Conservation (phyloP, 2,888 invertebrate species). For the Sinodicranocentrus sp. region DNA sequence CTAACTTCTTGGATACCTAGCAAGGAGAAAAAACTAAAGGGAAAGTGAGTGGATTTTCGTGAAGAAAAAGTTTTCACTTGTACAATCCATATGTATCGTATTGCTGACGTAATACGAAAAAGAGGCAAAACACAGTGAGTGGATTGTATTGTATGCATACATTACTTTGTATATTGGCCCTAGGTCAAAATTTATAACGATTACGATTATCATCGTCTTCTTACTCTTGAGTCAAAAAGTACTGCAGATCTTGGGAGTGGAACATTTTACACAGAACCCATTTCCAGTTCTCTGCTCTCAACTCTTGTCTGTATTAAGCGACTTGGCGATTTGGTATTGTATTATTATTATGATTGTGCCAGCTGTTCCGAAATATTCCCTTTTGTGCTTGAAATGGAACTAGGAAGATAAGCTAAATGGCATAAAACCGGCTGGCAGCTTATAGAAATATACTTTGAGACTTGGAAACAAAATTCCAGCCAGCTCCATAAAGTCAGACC, state of each 20-base stretch:
- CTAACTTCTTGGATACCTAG: too few relatives aligned
- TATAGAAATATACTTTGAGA: too few relatives aligned
- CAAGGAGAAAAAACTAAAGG: neutral
- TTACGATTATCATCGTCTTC: slow-evolving; percentile 58
- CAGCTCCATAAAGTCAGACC: neutral
- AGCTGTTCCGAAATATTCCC: slow-evolving; percentile 62
- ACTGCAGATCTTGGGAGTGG: neutral
- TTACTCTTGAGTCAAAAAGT: slow-evolving; percentile 41
- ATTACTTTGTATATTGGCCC: slow-evolving; percentile 55
- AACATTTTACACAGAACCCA: neutral
- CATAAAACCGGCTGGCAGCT: slow-evolving; percentile 4
- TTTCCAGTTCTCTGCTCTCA: neutral
- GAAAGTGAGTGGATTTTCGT: neutral
- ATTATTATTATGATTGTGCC: slow-evolving; percentile 59
- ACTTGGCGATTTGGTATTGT: slow-evolving; percentile 63
- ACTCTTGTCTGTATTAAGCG: neutral
- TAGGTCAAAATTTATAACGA: slow-evolving; percentile 66
- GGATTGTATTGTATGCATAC: slow-evolving; percentile 28
- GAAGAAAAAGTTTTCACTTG: neutral
- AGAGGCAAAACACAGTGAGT: neutral
- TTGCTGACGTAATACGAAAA: slow-evolving; percentile 29
- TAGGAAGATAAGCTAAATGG: slow-evolving; percentile 26
- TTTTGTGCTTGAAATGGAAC: slow-evolving; percentile 27
- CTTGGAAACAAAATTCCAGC: neutral
- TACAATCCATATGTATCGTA: neutral